These are phyloP conservation scores for Garrulus glandarius DNA, from an alignment of 2,797 vertebrate species.

Conservation along the genomic window DNA sequence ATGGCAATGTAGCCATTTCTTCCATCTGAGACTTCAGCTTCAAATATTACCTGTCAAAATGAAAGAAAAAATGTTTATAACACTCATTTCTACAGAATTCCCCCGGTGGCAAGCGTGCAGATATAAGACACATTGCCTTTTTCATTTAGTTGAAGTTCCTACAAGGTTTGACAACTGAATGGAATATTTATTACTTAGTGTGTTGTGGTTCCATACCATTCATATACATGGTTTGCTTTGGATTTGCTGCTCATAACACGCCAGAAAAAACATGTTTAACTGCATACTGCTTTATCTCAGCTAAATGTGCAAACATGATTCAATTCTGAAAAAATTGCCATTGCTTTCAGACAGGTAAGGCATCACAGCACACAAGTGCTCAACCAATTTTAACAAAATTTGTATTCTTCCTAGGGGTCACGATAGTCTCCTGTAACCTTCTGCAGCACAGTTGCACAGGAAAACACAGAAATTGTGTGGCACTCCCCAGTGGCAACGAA, in stretches of 20 bases:
- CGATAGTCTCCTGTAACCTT: background rate
- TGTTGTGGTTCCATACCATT: background rate
- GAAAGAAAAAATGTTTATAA: conserved; percentile 70
- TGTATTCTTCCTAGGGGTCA: background rate
- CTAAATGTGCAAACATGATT: background rate
- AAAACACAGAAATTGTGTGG: background rate
- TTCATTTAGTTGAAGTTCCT: conserved; percentile 49
- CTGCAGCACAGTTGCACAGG: background rate
- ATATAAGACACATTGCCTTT: conserved; percentile 24
- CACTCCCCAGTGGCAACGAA: background rate
- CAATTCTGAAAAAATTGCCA: background rate
- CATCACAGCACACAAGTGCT: background rate
- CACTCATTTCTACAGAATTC: conserved; percentile 48
- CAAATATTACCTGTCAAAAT: conserved; percentile 93
- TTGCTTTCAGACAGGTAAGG: background rate
- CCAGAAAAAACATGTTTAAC: background rate
- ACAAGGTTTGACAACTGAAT: conserved; percentile 41
- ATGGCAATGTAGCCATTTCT: conserved; percentile 96
- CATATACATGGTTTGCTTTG: background rate
- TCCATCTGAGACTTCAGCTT: conserved; percentile 92
- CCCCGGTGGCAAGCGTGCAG: background rate
- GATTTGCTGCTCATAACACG: background rate
- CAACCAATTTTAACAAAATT: background rate
- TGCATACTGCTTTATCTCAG: background rate
- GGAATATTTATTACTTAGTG: conserved; percentile 14